Percentiles rank a stretch among this genome's conserved stretches.
Conservation (phyloP, 2,113 vertebrate species). For the Rhinolophus ferrumequinum region DNA sequence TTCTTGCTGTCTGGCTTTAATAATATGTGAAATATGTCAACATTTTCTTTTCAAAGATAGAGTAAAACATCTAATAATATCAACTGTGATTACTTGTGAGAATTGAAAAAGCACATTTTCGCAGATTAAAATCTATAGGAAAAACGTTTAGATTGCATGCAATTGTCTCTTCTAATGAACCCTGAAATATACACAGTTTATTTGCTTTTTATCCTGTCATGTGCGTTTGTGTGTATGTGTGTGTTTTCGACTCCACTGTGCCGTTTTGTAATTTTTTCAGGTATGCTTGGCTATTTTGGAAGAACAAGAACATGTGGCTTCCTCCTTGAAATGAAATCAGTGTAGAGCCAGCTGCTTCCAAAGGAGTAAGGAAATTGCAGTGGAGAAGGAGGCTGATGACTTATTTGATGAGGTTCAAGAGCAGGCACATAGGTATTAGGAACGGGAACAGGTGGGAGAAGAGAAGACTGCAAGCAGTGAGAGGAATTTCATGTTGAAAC, state of each 20-base stretch:
- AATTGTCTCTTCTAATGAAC: not conserved
- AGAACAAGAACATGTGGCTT: not conserved
- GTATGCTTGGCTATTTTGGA: not conserved
- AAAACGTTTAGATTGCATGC: not conserved
- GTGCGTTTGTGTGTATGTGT: not conserved
- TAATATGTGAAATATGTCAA: not conserved
- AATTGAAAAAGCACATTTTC: constrained; percentile 1
- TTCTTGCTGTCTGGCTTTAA: not conserved
- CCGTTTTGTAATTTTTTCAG: not conserved
- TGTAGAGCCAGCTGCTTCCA: not conserved
- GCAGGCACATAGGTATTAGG: not conserved
- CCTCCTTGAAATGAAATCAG: not conserved
- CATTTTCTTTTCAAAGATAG: not conserved
- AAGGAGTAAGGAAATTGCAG: not conserved
- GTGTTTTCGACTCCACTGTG: not conserved
- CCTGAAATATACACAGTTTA: not conserved
- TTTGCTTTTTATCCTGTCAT: not conserved
- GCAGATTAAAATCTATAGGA: not conserved
- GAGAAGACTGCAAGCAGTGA: constrained; percentile 23
- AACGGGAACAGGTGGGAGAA: constrained; percentile 8
- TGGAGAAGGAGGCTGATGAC: not conserved
- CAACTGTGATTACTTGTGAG: not conserved
- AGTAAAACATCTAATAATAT: not conserved
- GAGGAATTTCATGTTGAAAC: constrained; percentile 53
- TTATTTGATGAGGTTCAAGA: not conserved